Base-by-base conservation (phyloP, 2,113 vertebrate genomes). In the Dromaius novaehollandiae region DNA sequence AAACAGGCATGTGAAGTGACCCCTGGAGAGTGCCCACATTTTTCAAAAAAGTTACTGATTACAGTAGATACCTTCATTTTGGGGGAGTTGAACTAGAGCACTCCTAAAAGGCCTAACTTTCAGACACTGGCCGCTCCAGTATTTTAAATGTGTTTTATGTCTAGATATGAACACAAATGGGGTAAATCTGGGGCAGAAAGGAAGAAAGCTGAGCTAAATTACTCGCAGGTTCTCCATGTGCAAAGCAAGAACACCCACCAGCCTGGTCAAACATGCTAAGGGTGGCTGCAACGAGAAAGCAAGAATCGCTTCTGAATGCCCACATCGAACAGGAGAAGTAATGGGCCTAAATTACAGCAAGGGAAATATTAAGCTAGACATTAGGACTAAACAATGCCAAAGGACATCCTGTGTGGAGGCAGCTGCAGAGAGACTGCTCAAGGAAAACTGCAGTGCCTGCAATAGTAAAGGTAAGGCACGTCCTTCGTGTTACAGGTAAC, bases 91-190 rank as follows among this genome's bases (percentile, higher is more conserved):
- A 76, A 56, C 32, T 56, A 55, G 32, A 81, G 32, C 68, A 53
- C 18, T 38, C 5, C 2, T 0, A 56, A 9, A 26, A 83, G 22
- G 16, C 4, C 21, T 13, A 0, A 38, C n/a, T 81, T 66, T 17
- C 71, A 90, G 78, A 21, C 21, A 20, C 32, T 4, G 42, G 46
- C 38, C 63, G 11, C 69, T 74, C 68, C 42, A 51, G 5, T 13
- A 7, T 32, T 69, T 4, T 40, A 26, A 30, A 4, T 71, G 7
- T 13, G 71, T 7, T 82, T 65, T 34, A 56, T 7, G 32, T 7
- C 53, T 53, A 71, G 48, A 73, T 65, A 66, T n/a, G 79, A 88
- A 80, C 38, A 73, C 4, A 81, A 44, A 60, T 1, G 17, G 75
- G 25, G 26, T 2, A 26, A 19, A 90, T 63, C 5, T 2, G 21